Evolutionary conservation across 2,797 vertebrate species (phyloP).

Genomic region (Spinus olivaceus): DNA sequence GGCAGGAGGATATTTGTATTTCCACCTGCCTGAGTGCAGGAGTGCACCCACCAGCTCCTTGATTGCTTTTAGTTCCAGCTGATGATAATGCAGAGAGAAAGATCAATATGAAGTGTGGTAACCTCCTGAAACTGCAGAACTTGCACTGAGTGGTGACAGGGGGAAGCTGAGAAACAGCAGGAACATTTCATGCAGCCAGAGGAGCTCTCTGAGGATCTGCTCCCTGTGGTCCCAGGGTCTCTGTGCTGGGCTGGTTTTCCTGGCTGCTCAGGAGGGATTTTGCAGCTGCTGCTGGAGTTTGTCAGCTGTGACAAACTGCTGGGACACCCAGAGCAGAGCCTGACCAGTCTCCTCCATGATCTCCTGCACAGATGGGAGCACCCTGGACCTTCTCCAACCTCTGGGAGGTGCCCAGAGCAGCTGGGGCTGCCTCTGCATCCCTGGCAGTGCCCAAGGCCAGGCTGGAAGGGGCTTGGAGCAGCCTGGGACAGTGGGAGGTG

Average conservation of each 20-base stretch:
- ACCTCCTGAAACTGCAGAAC: neutral
- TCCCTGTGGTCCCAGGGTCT: fast-evolving
- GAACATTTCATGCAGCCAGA: neutral
- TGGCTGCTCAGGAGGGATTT: neutral
- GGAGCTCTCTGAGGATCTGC: neutral
- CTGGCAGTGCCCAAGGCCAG: neutral
- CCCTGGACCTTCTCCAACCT: neutral
- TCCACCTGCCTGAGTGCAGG: neutral
- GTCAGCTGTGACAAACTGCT: neutral
- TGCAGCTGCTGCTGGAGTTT: neutral
- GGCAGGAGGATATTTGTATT: neutral
- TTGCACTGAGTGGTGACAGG: fast-evolving
- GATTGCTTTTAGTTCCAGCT: neutral
- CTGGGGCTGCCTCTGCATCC: neutral
- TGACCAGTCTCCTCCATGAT: neutral
- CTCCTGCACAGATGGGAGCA: fast-evolving
- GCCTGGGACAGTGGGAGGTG: fast-evolving
- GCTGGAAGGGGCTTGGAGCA: fast-evolving
- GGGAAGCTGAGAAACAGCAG: neutral
- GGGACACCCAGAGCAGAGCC: neutral
- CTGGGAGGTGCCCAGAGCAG: neutral
- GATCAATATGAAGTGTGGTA: neutral
- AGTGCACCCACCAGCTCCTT: neutral
- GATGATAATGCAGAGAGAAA: neutral
- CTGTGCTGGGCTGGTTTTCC: neutral